These are phyloP conservation scores for Allygus modestus DNA, from an alignment of 2,888 invertebrate species.

Conservation along the genomic window DNA sequence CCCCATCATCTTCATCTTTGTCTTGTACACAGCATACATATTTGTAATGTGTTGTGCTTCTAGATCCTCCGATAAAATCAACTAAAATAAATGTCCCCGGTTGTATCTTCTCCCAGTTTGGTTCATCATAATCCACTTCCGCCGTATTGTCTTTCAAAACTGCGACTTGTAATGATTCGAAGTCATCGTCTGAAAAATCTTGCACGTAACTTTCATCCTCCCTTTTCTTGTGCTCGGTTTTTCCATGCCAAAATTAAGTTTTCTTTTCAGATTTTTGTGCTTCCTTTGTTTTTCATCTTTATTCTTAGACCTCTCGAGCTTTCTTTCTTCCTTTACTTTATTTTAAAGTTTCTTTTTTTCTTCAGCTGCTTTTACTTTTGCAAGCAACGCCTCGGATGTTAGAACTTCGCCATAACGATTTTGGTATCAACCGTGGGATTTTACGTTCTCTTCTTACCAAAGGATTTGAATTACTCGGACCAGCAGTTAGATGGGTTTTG, in stretches of 20 bases:
- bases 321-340: conserved; percentile 31
- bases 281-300: conserved; percentile 4
- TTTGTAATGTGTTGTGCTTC: conserved; percentile 55
- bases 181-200: conserved; percentile 45
- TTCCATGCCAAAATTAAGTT: conserved; percentile 12
- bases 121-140: conserved; percentile 58
- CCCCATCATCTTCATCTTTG: conserved; percentile 51
- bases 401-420: conserved; percentile 33
- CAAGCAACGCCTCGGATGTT: conserved; percentile 25
- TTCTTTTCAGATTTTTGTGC: background rate
- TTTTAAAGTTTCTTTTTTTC: conserved; percentile 32
- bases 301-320: conserved; percentile 15
- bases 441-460: conserved; percentile 30
- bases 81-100: conserved; percentile 53
- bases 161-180: conserved; percentile 6
- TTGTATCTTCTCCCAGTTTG: conserved; percentile 46
- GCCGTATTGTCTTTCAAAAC: conserved; percentile 28
- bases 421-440: conserved; percentile 29
- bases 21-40: conserved; percentile 56
- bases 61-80: conserved; percentile 52
- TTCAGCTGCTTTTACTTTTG: conserved; percentile 39
- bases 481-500: conserved; percentile 19
- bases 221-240: background rate
- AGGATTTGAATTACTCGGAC: background rate
- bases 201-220: background rate